A percentile compares a stretch with the other conserved stretches of the same genome.
Conservation (phyloP, 2,113 vertebrate genomes). For the Lycaon pictus region DNA sequence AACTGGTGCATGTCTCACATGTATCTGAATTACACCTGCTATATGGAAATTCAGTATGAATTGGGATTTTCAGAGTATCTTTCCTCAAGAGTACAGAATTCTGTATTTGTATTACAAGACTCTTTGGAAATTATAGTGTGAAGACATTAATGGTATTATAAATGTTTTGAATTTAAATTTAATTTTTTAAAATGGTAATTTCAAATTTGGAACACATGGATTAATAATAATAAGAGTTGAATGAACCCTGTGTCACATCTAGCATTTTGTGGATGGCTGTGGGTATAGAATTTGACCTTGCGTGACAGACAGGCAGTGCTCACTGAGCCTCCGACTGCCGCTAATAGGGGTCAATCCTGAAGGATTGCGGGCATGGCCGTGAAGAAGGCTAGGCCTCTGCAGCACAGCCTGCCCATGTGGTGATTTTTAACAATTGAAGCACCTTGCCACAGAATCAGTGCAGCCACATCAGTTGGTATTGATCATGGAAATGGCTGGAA, state of each 20-base stretch:
- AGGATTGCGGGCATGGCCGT: not conserved
- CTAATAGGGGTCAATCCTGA: not conserved
- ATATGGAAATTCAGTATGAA: not conserved
- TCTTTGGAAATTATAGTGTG: not conserved
- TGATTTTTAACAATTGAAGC: constrained; percentile 35
- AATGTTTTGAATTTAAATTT: not conserved
- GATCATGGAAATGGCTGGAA: constrained; percentile 45
- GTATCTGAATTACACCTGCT: not conserved
- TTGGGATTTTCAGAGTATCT: not conserved
- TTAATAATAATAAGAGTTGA: constrained; percentile 33
- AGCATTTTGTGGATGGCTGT: not conserved
- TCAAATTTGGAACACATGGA: not conserved
- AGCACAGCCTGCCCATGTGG: not conserved
- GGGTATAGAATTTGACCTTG: not conserved
- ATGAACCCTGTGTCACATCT: not conserved
- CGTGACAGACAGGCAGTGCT: not conserved
- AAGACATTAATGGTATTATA: not conserved
- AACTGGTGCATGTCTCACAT: not conserved
- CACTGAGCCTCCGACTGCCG: not conserved
- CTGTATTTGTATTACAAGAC: not conserved
- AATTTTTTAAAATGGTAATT: not conserved
- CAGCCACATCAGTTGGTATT: constrained; percentile 42
- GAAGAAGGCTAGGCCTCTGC: not conserved
- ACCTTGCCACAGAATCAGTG: constrained; percentile 60
- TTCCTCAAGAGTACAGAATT: not conserved